A percentile compares a stretch with the other conserved stretches of the same genome.
Evolutionary conservation across 2,797 vertebrate genomes (phyloP).

Genomic region (Gymnothorax reevesii): DNA sequence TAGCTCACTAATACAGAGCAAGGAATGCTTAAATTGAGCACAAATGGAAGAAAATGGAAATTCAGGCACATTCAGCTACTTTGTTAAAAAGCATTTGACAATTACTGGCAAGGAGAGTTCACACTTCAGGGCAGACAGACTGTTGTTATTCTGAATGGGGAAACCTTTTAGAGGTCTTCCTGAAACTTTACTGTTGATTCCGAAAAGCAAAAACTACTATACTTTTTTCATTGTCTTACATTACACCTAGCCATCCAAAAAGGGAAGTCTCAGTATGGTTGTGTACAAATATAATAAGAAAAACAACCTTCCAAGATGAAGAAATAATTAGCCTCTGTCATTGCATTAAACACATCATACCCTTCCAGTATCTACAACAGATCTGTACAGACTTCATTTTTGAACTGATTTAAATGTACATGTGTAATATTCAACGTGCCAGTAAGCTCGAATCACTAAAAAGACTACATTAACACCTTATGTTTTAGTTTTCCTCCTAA

Average conservation of each 20-base stretch:
- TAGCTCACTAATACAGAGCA: conserved; percentile 56
- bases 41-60: conserved; percentile 67
- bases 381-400: not conserved
- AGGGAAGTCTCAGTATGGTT: conserved; percentile 58
- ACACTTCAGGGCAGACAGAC: conserved; percentile 22
- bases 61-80: conserved; percentile 70
- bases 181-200: conserved; percentile 44
- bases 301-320: conserved; percentile 32
- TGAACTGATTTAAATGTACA: conserved; percentile 28
- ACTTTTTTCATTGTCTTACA: conserved; percentile 60
- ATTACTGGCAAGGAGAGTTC: conserved; percentile 41
- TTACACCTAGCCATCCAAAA: conserved; percentile 68
- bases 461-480: conserved; percentile 19
- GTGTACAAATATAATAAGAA: conserved; percentile 38
- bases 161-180: conserved; percentile 43
- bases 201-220: conserved; percentile 52
- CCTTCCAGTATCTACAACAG: conserved; percentile 20
- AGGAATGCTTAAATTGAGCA: conserved; percentile 59
- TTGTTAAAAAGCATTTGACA: conserved; percentile 64
- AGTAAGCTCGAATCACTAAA: not conserved
- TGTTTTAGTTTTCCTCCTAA: conserved; percentile 14
- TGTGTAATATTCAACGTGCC: conserved; percentile 27
- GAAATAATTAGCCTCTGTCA: conserved; percentile 42
- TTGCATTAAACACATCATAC: not conserved
- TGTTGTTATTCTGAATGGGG: conserved; percentile 13